Conservation (phyloP, 1,140 invertebrate genomes). For the Pectinophora gossypiella region DNA sequence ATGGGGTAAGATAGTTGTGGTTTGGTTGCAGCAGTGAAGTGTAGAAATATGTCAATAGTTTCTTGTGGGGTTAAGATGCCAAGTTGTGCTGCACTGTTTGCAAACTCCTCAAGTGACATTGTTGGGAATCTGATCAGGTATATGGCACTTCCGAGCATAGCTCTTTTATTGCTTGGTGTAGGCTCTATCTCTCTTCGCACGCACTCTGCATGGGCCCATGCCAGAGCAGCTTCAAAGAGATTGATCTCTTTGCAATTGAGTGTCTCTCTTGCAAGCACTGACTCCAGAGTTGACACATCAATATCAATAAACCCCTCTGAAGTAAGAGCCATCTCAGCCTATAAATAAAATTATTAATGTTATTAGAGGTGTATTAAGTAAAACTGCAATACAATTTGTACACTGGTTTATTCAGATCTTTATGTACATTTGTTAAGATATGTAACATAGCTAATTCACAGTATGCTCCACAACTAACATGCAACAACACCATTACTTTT, state of each 20-base stretch:
- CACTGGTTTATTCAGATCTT: constrained; percentile 62
- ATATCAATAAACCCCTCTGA: constrained; percentile 96
- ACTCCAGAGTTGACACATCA: constrained; percentile 91
- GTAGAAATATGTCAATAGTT: constrained; percentile 93
- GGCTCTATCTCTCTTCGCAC: constrained; percentile 85
- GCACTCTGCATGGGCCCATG: constrained; percentile 93
- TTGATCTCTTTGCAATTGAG: constrained; percentile 94
- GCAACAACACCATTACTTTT: constrained; percentile 31
- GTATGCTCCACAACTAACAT: constrained; percentile 48
- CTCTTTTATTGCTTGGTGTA: constrained; percentile 82
- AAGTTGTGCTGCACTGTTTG: constrained; percentile 91
- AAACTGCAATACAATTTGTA: constrained; percentile 76
- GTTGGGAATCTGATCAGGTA: constrained; percentile 92
- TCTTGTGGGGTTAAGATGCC: constrained; percentile 92
- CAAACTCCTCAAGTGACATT: constrained; percentile 93
- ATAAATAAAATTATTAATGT: constrained; percentile 58
- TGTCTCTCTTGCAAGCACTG: constrained; percentile 91
- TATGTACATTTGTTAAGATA: constrained; percentile 32
- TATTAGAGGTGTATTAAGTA: constrained; percentile 42
- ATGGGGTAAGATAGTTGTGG: constrained; percentile 88
- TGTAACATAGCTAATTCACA: constrained; percentile 38
- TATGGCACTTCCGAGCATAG: constrained; percentile 85
- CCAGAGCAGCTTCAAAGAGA: constrained; percentile 91
- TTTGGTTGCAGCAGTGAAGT: constrained; percentile 90
- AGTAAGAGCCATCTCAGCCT: constrained; percentile 94